Conservation (phyloP, 1,140 invertebrate genomes). For the Melitaea cinxia region DNA sequence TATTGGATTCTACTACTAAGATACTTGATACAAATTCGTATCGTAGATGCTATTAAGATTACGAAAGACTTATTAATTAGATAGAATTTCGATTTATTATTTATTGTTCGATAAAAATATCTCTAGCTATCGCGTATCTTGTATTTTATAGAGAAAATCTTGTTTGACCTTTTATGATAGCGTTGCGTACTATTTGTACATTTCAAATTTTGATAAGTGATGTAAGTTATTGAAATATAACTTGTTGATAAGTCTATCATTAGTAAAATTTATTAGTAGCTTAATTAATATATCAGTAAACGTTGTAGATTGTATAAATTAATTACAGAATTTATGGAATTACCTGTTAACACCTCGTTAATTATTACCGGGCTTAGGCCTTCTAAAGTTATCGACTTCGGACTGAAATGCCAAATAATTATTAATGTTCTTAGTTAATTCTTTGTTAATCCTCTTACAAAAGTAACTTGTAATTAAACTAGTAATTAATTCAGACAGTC, state of each 20-base stretch:
- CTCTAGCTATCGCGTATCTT: background rate
- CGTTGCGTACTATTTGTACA: no score
- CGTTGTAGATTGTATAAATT: constrained; percentile 28
- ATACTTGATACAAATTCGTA: constrained; percentile 32
- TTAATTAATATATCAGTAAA: constrained; percentile 25
- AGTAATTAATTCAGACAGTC: background rate
- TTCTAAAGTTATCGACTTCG: constrained; percentile 31
- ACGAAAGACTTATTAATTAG: constrained; percentile 35
- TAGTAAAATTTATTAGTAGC: constrained; percentile 18
- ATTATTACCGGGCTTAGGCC: constrained; percentile 35
- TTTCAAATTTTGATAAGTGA: no score
- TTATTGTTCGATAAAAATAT: constrained; percentile 24
- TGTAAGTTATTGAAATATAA: no score
- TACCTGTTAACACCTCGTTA: constrained; percentile 42
- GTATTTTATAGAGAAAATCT: background rate
- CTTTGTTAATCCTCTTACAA: constrained; percentile 39
- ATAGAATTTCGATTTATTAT: constrained; percentile 31
- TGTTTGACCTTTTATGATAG: background rate
- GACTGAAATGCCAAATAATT: constrained; percentile 40
- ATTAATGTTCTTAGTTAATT: constrained; percentile 46
- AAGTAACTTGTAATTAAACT: constrained; percentile 22
- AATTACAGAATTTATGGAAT: constrained; percentile 36
- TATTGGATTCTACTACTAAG: constrained; percentile 34
- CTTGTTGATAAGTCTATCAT: background rate
- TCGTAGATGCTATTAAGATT: constrained; percentile 41